These are phyloP conservation scores for Dexiosoma caninum DNA, from an alignment of 2,888 invertebrate genomes.

Conservation along the genomic window DNA sequence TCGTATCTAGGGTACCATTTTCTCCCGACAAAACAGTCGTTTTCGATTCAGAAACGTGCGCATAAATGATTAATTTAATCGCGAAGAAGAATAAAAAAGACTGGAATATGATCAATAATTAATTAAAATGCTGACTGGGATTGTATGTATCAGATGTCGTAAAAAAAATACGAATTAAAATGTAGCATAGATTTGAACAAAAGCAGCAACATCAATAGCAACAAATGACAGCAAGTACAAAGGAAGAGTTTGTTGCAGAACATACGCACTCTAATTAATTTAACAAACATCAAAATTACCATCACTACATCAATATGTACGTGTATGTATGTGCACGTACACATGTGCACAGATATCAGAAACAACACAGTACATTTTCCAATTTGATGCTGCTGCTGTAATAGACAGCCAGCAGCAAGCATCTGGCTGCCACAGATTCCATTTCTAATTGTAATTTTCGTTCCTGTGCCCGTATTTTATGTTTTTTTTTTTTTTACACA, in stretches of 20 bases:
- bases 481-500: too few relatives aligned
- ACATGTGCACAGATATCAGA: neutral
- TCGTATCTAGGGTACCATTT: too few relatives aligned
- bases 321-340: neutral
- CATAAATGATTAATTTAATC: too few relatives aligned
- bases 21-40: too few relatives aligned
- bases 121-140: neutral
- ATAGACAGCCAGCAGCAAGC: slow-evolving; percentile 11
- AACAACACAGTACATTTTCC: neutral
- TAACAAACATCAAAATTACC: slow-evolving; percentile 60
- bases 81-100: too few relatives aligned
- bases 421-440: slow-evolving; percentile 14
- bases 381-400: neutral
- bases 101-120: too few relatives aligned
- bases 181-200: slow-evolving; percentile 47
- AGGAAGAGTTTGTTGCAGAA: slow-evolving; percentile 7
- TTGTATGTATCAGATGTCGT: slow-evolving; percentile 24
- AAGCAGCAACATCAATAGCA: neutral
- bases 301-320: neutral
- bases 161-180: slow-evolving; percentile 27
- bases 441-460: slow-evolving; percentile 12
- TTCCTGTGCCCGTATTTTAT: neutral
- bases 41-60: too few relatives aligned
- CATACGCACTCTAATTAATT: slow-evolving; percentile 61
- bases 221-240: neutral